A percentile compares a stretch with the other conserved stretches of the same genome.
These are phyloP conservation scores for Sinodicranocentrus sp. DNA, from an alignment of 2,888 invertebrate species.

Conservation along the genomic window DNA sequence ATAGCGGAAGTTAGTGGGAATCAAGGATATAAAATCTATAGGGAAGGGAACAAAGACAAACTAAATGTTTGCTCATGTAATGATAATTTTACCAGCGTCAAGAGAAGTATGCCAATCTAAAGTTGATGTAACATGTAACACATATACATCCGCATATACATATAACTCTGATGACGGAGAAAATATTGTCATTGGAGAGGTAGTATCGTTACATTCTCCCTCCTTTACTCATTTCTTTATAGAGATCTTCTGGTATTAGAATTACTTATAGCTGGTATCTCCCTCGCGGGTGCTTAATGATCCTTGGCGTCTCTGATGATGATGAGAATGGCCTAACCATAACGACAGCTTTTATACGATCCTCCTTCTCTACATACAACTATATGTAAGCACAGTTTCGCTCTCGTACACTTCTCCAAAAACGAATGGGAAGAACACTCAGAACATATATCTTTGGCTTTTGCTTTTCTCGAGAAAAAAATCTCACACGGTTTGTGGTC, in stretches of 20 bases:
- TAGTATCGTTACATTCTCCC: slow-evolving; percentile 9
- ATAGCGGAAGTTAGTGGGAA: too few species aligned
- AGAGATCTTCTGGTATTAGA: slow-evolving; percentile 34
- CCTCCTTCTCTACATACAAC: too few species aligned
- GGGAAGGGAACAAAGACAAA: neutral
- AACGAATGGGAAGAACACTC: too few species aligned
- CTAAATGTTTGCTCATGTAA: slow-evolving; percentile 41
- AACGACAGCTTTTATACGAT: slow-evolving; percentile 36
- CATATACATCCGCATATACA: slow-evolving; percentile 18
- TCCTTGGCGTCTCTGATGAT: slow-evolving; percentile 71
- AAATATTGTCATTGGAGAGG: slow-evolving; percentile 14
- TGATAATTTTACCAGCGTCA: slow-evolving; percentile 54
- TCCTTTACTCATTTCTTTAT: slow-evolving; percentile 11
- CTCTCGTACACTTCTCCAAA: too few species aligned
- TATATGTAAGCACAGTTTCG: too few species aligned
- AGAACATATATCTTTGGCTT: too few species aligned
- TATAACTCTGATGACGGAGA: neutral
- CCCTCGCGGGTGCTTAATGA: slow-evolving; percentile 73
- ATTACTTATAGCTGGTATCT: slow-evolving; percentile 46
- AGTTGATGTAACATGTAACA: slow-evolving; percentile 20
- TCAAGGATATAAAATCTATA: too few species aligned
- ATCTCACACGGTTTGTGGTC: slow-evolving; percentile 58
- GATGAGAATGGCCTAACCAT: slow-evolving; percentile 63
- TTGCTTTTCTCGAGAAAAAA: neutral
- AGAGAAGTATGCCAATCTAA: slow-evolving; percentile 56